Evolutionary conservation across 2,888 invertebrate genomes (phyloP).

Genomic region (Lomographa bimaculata): DNA sequence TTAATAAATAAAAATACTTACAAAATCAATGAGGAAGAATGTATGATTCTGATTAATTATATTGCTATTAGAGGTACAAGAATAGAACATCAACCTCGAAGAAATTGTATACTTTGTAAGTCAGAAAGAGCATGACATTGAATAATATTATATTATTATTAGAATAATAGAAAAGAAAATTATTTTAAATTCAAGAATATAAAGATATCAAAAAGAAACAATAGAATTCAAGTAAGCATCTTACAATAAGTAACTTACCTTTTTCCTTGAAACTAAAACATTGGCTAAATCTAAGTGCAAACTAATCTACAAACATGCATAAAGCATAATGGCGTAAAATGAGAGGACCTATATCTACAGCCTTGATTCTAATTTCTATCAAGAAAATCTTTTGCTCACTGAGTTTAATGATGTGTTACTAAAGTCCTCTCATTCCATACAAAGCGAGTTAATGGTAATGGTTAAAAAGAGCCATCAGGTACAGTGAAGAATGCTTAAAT

Average conservation of each 20-base stretch:
- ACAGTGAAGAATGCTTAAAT: constrained; percentile 5
- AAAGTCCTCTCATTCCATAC: constrained; percentile 16
- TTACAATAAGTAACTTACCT: constrained; percentile 19
- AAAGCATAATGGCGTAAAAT: constrained; percentile 29
- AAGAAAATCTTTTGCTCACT: no score
- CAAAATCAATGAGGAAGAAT: not conserved
- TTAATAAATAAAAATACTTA: not conserved
- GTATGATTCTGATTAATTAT: not conserved
- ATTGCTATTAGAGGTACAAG: constrained; percentile 3
- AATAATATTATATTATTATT: constrained; percentile 3
- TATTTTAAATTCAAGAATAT: not conserved
- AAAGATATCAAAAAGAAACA: not conserved
- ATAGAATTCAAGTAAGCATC: constrained; percentile 1
- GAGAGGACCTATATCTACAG: constrained; percentile 18
- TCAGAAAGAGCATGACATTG: not conserved
- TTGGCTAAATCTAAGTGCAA: constrained; percentile 22
- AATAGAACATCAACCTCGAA: constrained; percentile 13
- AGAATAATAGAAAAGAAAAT: constrained; percentile 13
- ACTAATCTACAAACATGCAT: constrained; percentile 25
- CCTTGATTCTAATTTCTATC: not conserved
- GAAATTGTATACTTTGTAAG: constrained; percentile 14
- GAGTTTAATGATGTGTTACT: no score
- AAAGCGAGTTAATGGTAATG: constrained; percentile 12
- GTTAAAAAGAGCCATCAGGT: constrained; percentile 7
- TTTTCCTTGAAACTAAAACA: constrained; percentile 10